phyloP scores from a whole-genome alignment of 30 jellyfish, hydroid and myxozoan species.

The Mastigias papua region DNA sequence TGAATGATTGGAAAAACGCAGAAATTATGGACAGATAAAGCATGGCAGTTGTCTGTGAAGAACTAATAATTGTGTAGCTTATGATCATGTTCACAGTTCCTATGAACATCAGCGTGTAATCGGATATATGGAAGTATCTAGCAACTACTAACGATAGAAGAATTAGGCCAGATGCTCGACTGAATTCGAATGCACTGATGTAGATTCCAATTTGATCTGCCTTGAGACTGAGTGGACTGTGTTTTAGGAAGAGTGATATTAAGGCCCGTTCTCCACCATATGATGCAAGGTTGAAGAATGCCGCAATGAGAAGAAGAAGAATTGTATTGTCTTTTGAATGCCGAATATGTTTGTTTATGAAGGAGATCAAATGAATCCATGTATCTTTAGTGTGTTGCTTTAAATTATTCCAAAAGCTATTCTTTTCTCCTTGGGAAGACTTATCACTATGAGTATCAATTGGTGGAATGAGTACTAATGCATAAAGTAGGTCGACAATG shows the following conservation, averaged over 20 bases:
- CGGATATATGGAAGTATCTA: no score
- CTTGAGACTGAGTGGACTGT: slow-evolving; percentile 43
- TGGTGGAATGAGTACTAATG: background rate
- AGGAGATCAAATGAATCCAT: background rate
- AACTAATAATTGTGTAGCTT: no score
- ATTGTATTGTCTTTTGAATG: background rate
- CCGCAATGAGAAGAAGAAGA: background rate
- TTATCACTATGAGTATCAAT: background rate
- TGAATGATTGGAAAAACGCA: no score
- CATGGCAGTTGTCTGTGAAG: no score
- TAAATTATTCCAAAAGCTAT: background rate
- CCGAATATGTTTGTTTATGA: background rate
- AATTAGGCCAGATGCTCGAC: no score
- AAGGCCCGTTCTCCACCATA: background rate
- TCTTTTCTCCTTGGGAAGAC: background rate
- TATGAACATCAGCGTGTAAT: no score
- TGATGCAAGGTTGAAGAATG: background rate
- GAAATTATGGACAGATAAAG: no score
- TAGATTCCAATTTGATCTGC: no score
- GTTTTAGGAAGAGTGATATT: slow-evolving; percentile 31
- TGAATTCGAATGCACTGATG: no score
- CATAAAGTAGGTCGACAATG: background rate
- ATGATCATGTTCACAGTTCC: no score
- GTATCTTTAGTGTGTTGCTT: background rate
- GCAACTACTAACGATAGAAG: no score